Evolutionary conservation across 1,140 invertebrate genomes (phyloP), one percentile per base, ranked within the genome.

Genomic region (Bombus vancouverensis): DNA sequence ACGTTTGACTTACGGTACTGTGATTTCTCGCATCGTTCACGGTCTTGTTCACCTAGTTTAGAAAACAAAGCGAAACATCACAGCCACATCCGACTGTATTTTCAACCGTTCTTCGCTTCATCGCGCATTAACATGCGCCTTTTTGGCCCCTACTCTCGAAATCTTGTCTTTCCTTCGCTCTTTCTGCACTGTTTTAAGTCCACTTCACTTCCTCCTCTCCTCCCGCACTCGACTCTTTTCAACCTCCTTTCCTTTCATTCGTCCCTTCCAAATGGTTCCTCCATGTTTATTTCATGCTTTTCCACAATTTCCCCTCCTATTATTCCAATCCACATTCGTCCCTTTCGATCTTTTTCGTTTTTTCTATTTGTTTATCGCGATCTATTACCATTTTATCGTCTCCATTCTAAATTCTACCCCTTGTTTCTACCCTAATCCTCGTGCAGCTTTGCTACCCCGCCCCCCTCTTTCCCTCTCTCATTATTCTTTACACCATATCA

Each of bases 401-500:
- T 4, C 1, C 59, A 1, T 42, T 10, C 10, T 37, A 47, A 57
- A 13, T 15, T 32, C 62, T 15, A 6, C 37, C 18, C 37, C 12
- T 28, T 9, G 13, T 28, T 32, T 9, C 79, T 28, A 32, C 12
- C 42, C 70, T 1, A 25, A 42, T n/a, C 15, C 6, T 44, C 28
- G 13, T 6, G 25, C 25, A 73, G 39, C 15, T 18, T 28, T 8
- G 66, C 32, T 3, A 37, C 32, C 57, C 39, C 12, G 22, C 34
- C n/a, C 22, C 3, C 12, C 13, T 34, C 32, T n/a, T 47, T 34
- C 18, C 59, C 59, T 10, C 13, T 5, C 66, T 77, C 53, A 34
- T 77, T 57, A 57, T 57, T 77, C 70, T 77, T 57, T 57, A 57
- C 62, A 42, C 73, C 6, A 22, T 70, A 70, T 77, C 70, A 77